Evolutionary conservation across 2,113 vertebrate species (phyloP), one percentile per base, ranked within the genome.

Genomic region (Laterallus jamaicensis): DNA sequence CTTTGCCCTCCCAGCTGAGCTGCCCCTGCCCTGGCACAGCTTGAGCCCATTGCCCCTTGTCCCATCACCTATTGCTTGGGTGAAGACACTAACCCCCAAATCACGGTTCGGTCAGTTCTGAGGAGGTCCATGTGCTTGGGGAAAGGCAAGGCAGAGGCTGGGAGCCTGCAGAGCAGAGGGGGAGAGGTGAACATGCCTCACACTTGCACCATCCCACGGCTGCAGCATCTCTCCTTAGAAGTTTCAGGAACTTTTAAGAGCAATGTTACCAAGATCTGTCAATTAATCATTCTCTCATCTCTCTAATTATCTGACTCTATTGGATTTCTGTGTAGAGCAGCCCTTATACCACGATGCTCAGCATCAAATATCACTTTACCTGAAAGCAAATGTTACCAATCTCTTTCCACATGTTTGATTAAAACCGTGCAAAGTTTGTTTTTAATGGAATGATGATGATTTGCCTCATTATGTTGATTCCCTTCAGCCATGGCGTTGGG

Each of bases 181-280:
- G 66, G 15, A 15, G 44, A 37, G 35, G 59, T 42, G 42, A 40
- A 35, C 1, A 5, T n/a, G 59, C 50, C 40, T 68, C 35, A 35
- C 21, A 10, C 78, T 67, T 15, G 44, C 62, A 32, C 37, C 15
- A 1, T 21, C 68, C 60, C 10, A 0, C 19, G 69, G 37, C 60
- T 42, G 69, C 60, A 59, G 37, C 60, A 22, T 58, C 71, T 50
- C 18, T 32, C 54, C n/a, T 24, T 29, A 8, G 10, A 29, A 54
- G 3, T 40, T 62, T 39, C 35, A 9, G 35, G 35, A 69, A 42
- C 31, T 58, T 56, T 22, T 7, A 56, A 21, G 25, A 58, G 49
- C 2, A 2, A 28, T 2, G 1, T 47, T 60, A 13, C 40, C 11
- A 20, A 64, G 37, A 16, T 28, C 22, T 60, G 7, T 40, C 0